Evolutionary conservation across 2,113 vertebrate genomes (phyloP).

Genomic region (Daboia siamensis): DNA sequence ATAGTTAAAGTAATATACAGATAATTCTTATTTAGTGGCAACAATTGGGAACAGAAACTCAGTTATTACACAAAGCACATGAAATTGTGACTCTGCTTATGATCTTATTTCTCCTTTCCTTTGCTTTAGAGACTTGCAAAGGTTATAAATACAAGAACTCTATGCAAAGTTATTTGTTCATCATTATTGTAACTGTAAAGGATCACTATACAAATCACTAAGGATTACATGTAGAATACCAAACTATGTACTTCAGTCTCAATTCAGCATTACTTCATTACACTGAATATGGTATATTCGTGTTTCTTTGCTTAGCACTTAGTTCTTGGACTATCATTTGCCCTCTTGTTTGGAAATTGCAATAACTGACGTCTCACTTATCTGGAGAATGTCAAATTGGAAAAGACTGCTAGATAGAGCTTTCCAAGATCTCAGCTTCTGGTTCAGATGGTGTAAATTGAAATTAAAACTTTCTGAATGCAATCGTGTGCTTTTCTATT

Average conservation of each 20-base stretch:
- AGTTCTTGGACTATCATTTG: background rate
- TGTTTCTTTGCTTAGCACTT: background rate
- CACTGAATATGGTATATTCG: background rate
- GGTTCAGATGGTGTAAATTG: background rate
- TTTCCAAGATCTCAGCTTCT: background rate
- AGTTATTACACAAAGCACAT: background rate
- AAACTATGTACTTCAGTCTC: background rate
- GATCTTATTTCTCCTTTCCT: background rate
- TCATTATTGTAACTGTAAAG: background rate
- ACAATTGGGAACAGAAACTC: background rate
- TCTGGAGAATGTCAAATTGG: background rate
- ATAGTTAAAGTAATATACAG: background rate
- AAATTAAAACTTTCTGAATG: background rate
- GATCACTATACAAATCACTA: background rate
- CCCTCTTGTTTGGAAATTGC: background rate
- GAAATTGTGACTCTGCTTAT: background rate
- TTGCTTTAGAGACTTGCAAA: background rate
- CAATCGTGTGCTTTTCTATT: background rate
- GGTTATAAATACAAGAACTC: background rate
- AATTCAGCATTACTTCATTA: background rate
- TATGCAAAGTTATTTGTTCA: background rate
- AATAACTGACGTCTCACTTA: background rate
- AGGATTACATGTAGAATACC: background rate
- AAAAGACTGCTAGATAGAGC: background rate
- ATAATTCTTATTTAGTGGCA: background rate